Conservation (phyloP, 1,140 invertebrate genomes). For the Hypsibius dujardini region DNA sequence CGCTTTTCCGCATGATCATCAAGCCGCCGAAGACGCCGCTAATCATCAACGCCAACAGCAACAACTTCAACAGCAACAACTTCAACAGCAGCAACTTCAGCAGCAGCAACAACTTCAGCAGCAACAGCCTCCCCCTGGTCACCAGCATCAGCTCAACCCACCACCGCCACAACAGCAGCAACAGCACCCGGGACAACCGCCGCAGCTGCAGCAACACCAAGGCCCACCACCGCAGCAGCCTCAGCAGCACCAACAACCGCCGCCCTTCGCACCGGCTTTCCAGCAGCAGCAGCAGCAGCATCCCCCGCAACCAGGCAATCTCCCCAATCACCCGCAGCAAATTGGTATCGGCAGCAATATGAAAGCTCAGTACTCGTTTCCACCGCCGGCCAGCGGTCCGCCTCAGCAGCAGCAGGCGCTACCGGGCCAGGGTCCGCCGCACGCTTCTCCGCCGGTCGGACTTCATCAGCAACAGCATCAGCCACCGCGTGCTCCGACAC, state of each 20-base stretch:
- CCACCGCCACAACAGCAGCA: background rate
- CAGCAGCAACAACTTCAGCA: background rate
- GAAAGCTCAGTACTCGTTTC: constrained; percentile 7
- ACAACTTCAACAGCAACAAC: background rate
- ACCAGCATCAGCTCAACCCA: background rate
- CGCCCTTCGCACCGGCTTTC: no score
- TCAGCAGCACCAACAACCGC: background rate
- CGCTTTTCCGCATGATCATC: no score
- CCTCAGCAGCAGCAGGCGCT: background rate
- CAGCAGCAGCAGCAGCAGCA: no score
- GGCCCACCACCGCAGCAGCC: background rate
- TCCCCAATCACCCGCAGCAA: no score
- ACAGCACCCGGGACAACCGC: constrained; percentile 1
- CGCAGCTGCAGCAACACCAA: background rate
- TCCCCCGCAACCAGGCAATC: no score
- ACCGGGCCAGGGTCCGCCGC: background rate
- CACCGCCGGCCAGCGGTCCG: constrained; percentile 2
- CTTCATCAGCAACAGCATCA: background rate
- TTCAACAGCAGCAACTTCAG: background rate
- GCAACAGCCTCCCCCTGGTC: background rate
- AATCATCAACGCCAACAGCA: background rate
- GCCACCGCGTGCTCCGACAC: background rate
- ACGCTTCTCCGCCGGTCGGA: background rate
- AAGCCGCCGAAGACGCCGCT: no score
- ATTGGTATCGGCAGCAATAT: no score